Base-by-base conservation (phyloP, 2,888 invertebrate genomes). In the Brachycybe producta region DNA sequence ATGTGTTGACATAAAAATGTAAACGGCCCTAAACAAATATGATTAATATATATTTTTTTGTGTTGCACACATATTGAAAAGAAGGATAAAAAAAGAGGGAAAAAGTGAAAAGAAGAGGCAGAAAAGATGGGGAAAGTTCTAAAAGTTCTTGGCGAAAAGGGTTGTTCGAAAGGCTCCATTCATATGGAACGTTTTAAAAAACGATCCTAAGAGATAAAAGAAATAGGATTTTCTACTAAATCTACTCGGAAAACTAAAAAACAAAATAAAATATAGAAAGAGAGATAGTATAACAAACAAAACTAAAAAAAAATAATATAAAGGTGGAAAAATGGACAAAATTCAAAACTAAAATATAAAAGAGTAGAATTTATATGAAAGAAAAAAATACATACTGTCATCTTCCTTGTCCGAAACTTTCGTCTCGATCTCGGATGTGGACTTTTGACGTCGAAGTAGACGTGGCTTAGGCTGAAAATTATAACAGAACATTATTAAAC, bases 401-500 rank as follows among this genome's bases (percentile, higher is more conserved):
- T 60, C 60, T 46, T 60, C 59, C 40, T 58, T 54, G 39, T 59
- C 58, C 39, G 58, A 58, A 35, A 60, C 56, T 44, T 64, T 60
- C 17, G 66, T 62, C 55, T 68, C 69, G 41, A 69, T 62, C 57
- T 70, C 69, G 2, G 87, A 86, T 47, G 87, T 85, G 60, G 86
- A 88, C 68, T 87, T 86, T 70, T 91, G 90, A 46, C 90, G 73
- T 56, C 90, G 77, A 53, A 91, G 73, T 49, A 91, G 75, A 48
- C 82, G 75, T 23, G 84, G 82, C 67, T 86, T 87, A 15, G 84
- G 82, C 56, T 88, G 40, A 13, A 51, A 50, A 34, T 3, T 42
- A 49, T 49, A 36, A 34, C 7, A 46, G 26, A 17, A 15, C 15
- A 17, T 15, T 15, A 15, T 35, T 5, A 2, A n/a, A 13, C 8